Percentiles rank a stretch among this genome's conserved stretches.
Conservation (phyloP, 2,888 invertebrate genomes). For the Cheilosia scutellata region DNA sequence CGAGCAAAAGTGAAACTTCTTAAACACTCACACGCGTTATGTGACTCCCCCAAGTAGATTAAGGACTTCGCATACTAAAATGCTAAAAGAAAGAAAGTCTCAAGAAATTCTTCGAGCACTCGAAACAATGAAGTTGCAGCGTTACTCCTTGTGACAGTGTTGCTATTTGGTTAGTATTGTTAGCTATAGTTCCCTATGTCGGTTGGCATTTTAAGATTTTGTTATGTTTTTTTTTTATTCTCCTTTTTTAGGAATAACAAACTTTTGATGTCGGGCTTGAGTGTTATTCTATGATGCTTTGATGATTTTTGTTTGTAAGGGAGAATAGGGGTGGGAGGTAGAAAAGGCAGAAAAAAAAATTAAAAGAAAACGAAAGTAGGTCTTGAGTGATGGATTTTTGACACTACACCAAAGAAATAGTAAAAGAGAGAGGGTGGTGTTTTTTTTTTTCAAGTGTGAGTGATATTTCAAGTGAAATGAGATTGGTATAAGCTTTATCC, state of each 20-base stretch:
- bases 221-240: background rate
- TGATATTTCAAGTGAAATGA: constrained; percentile 67
- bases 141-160: constrained; percentile 20
- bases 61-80: constrained; percentile 61
- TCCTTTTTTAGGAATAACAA: constrained; percentile 38
- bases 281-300: constrained; percentile 66
- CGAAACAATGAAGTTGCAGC: constrained; percentile 46
- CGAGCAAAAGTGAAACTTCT: constrained; percentile 61
- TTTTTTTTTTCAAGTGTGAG: constrained; percentile 29
- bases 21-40: background rate
- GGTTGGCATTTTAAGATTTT: constrained; percentile 1
- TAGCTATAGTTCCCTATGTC: constrained; percentile 4
- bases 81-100: constrained; percentile 36
- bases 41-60: constrained; percentile 48
- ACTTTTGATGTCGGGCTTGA: constrained; percentile 67
- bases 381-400: constrained; percentile 66
- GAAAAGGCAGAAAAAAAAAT: constrained; percentile 19
- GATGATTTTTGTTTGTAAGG: constrained; percentile 56
- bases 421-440: constrained; percentile 19
- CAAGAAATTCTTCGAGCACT: constrained; percentile 42
- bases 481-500: constrained; percentile 71
- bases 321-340: background rate
- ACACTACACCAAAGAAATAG: constrained; percentile 56
- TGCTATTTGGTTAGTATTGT: constrained; percentile 15
- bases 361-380: constrained; percentile 48